Base-by-base conservation (phyloP, 2,888 invertebrate genomes). In the Pollenia griseotomentosa region DNA sequence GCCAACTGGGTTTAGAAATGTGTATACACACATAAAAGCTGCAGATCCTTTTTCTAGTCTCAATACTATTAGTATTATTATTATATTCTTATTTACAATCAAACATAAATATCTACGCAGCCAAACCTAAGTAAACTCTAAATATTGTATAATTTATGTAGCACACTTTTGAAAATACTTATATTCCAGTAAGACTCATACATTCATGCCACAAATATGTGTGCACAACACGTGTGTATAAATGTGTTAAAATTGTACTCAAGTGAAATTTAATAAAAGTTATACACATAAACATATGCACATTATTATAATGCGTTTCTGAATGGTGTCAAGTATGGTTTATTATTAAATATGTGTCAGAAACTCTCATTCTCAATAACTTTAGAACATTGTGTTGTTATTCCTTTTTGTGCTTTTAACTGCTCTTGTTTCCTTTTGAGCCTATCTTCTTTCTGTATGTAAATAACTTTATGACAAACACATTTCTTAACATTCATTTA, bases 311-410 rank as follows among this genome's bases (percentile, higher is more conserved):
- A 16, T 59, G 14, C 59, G n/a, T 8, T 11, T 23, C 19, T 14
- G 74, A 75, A 68, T 82, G 68, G 82, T 82, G 74, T 82, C 82
- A 82, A 82, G 82, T 82, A 51, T 82, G 59, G 59, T 57, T 1
- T 2, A 82, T 75, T 68, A 82, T 75, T 82, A 75, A 71, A 80
- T 71, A 70, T 80, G 71, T 80, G 80, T 61, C 80, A 80, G 63
- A 63, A 80, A 71, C 80, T 80, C 71, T 79, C 23, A 6, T 57
- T 14, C 33, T 77, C 57, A 53, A 65, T 66, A 46, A 66, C 77
- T 57, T 66, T 57, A 48, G 59, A 42, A 59, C 33, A 23, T 74
- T 61, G 12, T 40, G 5, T 16, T 44, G 33, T 33, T 33, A 33
- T 33, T 33, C 6, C 33, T 33, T 33, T 33, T 5, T 33, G 33